Percentiles rank a stretch among this genome's conserved stretches.
These are phyloP conservation scores for Callospermophilus lateralis DNA, from an alignment of 2,113 vertebrate species.

Conservation along the genomic window DNA sequence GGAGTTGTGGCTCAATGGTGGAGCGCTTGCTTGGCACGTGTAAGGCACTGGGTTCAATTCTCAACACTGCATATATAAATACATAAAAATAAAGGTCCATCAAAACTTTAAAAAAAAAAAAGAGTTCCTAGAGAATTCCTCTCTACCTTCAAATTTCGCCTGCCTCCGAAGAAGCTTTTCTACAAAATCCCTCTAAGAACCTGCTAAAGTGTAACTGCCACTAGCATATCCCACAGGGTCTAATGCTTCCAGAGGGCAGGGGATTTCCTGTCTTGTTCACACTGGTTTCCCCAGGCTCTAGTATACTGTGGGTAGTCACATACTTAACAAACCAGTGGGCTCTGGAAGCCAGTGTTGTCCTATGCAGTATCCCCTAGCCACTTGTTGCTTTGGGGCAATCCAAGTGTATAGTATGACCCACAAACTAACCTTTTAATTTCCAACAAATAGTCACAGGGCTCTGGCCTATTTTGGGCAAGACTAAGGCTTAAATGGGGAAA, in stretches of 20 bases:
- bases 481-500: background rate
- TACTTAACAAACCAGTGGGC: background rate
- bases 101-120: too few species aligned
- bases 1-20: too few species aligned
- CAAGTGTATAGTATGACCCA: background rate
- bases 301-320: background rate
- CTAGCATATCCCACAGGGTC: rapidly evolving
- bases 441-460: background rate
- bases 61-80: too few species aligned
- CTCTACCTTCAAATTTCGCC: background rate
- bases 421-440: background rate
- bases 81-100: too few species aligned
- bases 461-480: background rate
- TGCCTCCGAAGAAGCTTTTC: background rate
- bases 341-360: background rate
- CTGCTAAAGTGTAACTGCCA: background rate
- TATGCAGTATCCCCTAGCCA: background rate
- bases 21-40: too few species aligned
- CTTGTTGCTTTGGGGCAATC: background rate
- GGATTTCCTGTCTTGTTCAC: too few species aligned
- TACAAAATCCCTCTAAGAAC: background rate
- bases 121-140: background rate
- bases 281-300: background rate
- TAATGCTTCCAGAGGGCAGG: background rate
- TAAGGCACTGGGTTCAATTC: too few species aligned